These are phyloP conservation scores for Ormyrus pomaceus DNA, from an alignment of 2,888 invertebrate genomes.

Conservation along the genomic window DNA sequence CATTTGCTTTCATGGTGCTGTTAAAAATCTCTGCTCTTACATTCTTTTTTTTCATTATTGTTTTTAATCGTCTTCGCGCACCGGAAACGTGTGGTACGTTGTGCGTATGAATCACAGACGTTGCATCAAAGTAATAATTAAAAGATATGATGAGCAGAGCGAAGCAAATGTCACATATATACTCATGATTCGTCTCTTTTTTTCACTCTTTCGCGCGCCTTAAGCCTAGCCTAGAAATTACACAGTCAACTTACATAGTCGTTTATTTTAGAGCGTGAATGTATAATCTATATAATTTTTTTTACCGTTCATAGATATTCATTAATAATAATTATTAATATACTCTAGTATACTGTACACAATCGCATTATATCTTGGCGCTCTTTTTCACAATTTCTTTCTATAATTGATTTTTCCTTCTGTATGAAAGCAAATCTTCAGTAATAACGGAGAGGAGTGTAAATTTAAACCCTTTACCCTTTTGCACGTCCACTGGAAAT, in stretches of 20 bases:
- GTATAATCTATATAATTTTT: conserved; percentile 63
- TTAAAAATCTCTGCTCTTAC: conserved; percentile 42
- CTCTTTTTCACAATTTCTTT: conserved; percentile 59
- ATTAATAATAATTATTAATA: conserved; percentile 72
- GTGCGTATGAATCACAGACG: conserved; percentile 65
- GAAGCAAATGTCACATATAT: conserved; percentile 58
- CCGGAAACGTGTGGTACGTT: conserved; percentile 55
- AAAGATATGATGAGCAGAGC: conserved; percentile 60
- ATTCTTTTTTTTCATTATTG: conserved; percentile 22
- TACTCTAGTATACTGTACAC: conserved; percentile 74
- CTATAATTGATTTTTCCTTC: conserved; percentile 55
- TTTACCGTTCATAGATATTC: conserved; percentile 66
- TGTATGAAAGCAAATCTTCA: conserved; percentile 43
- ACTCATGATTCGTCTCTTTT: conserved; percentile 36
- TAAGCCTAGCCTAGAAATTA: conserved; percentile 63
- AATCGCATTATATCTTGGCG: conserved; percentile 71
- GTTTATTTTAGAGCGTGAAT: conserved; percentile 67
- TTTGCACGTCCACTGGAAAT: conserved; percentile 61
- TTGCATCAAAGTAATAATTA: conserved; percentile 60
- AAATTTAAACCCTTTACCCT: conserved; percentile 53
- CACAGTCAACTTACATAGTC: conserved; percentile 67
- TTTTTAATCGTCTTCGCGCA: conserved; percentile 39
- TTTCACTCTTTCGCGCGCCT: conserved; percentile 51
- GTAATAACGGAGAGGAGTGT: conserved; percentile 53
- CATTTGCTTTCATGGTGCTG: conserved; percentile 44